A percentile compares a stretch with the other conserved stretches of the same genome.
These are phyloP conservation scores for Ficedula albicollis DNA, from an alignment of 2,797 vertebrate genomes.

Conservation along the genomic window DNA sequence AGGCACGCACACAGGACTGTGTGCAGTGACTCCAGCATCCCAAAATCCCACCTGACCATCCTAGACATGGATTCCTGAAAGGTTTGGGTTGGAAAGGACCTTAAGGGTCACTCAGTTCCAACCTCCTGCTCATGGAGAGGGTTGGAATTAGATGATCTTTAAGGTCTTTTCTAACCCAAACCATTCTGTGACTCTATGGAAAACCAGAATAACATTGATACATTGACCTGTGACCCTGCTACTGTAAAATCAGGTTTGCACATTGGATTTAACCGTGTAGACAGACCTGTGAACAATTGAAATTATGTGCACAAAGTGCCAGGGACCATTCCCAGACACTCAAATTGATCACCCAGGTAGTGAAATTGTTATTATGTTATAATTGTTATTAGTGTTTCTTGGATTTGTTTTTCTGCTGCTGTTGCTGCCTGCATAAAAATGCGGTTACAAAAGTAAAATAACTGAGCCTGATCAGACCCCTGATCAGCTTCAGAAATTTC, in stretches of 20 bases:
- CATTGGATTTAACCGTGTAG: neutral
- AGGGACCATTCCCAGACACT: neutral
- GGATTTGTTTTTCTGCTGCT: neutral
- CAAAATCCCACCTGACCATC: neutral
- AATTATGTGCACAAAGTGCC: neutral
- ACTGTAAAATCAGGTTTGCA: neutral
- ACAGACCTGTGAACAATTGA: fast-evolving
- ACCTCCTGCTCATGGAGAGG: neutral
- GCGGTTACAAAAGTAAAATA: neutral
- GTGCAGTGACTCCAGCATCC: neutral
- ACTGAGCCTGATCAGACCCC: neutral
- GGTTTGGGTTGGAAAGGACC: neutral
- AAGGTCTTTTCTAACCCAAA: neutral
- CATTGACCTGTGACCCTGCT: neutral
- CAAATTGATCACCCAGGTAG: neutral
- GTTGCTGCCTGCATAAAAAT: neutral
- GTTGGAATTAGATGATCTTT: neutral
- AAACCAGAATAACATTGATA: neutral
- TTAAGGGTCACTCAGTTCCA: neutral
- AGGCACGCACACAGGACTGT: neutral
- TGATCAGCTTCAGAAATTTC: neutral
- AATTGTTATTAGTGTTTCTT: neutral
- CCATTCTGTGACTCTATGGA: neutral
- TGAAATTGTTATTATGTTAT: neutral
- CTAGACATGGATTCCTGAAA: neutral